Conservation (phyloP, 2,113 vertebrate species). For the Mesoclemmys tuberculata region DNA sequence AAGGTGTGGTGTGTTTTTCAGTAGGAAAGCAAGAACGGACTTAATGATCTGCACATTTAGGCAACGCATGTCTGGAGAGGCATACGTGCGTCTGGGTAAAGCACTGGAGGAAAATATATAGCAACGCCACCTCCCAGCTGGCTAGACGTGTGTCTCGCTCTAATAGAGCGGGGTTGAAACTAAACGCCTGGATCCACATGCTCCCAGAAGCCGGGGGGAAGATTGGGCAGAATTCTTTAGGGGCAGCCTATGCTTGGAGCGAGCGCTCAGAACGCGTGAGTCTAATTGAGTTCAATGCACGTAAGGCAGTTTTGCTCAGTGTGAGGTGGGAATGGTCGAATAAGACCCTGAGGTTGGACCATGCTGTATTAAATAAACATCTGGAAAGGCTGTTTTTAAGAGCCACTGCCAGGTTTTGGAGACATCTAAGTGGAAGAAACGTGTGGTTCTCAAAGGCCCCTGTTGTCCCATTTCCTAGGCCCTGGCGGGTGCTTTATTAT, state of each 20-base stretch:
- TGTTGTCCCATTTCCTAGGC: not conserved
- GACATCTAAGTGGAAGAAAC: not conserved
- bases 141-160: not conserved
- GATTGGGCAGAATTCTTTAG: not conserved
- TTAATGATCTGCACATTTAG: rapidly evolving
- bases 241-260: not conserved
- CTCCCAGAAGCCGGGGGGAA: not conserved
- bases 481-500: not conserved
- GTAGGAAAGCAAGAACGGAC: rapidly evolving
- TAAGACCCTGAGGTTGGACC: not conserved
- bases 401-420: not conserved
- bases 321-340: not conserved
- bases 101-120: not conserved
- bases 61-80: rapidly evolving
- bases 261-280: rapidly evolving
- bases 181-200: not conserved
- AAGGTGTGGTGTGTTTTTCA: rapidly evolving
- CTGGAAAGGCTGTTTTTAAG: not conserved
- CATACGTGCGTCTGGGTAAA: not conserved
- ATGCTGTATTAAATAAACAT: not conserved
- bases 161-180: not conserved
- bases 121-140: not conserved
- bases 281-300: not conserved
- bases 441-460: not conserved
- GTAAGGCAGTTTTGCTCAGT: not conserved